Conservation (phyloP, 2,888 invertebrate species). For the Trichogramma evanescens region DNA sequence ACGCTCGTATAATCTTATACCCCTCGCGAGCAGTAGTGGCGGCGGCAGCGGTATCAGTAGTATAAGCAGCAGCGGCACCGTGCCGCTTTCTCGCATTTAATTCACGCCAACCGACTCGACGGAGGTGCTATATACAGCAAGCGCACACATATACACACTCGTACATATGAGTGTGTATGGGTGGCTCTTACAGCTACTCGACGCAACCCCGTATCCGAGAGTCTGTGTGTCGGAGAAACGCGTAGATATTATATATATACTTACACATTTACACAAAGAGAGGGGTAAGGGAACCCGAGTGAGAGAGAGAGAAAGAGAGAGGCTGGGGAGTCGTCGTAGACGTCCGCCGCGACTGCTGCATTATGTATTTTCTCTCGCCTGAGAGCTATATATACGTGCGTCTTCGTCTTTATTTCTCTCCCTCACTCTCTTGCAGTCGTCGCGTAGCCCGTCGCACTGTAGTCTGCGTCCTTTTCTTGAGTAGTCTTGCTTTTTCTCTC, state of each 20-base stretch:
- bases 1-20: background rate
- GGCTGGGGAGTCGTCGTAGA: constrained; percentile 43
- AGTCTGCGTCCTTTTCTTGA: too few relatives aligned
- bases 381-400: constrained; percentile 6
- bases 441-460: background rate
- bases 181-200: too few relatives aligned
- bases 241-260: too few relatives aligned
- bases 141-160: too few relatives aligned
- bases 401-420: background rate
- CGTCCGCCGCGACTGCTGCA: constrained; percentile 48
- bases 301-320: background rate
- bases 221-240: too few relatives aligned
- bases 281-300: constrained; percentile 6
- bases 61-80: background rate
- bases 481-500: too few relatives aligned
- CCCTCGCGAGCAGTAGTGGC: background rate
- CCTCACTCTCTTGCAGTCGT: background rate
- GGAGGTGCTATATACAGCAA: too few relatives aligned
- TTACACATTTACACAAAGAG: background rate
- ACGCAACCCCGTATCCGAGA: too few relatives aligned
- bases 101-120: constrained; percentile 14
- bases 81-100: constrained; percentile 19
- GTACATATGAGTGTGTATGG: too few relatives aligned
- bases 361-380: constrained; percentile 45
- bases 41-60: constrained; percentile 7